Conservation (phyloP, 2,797 vertebrate genomes). For the Chrysocyon brachyurus region DNA sequence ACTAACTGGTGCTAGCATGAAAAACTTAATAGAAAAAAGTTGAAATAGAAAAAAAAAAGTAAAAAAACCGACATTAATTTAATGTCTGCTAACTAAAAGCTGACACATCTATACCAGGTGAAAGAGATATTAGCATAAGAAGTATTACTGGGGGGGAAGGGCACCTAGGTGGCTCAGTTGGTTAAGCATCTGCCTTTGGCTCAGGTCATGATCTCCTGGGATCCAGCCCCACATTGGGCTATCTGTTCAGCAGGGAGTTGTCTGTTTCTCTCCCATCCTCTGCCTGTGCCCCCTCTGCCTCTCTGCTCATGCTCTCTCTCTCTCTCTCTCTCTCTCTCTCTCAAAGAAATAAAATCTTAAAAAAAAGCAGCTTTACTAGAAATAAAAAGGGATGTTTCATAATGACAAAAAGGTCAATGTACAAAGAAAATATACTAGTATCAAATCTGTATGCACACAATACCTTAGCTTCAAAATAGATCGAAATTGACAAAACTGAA, state of each 20-base stretch:
- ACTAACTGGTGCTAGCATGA: background rate
- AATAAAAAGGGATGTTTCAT: background rate
- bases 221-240: too few relatives aligned
- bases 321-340: too few relatives aligned
- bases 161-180: too few relatives aligned
- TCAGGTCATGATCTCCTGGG: too few relatives aligned
- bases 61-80: background rate
- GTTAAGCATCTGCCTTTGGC: too few relatives aligned
- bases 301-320: too few relatives aligned
- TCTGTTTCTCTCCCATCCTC: too few relatives aligned
- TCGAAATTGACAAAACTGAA: background rate
- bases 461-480: background rate
- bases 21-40: background rate
- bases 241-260: too few relatives aligned
- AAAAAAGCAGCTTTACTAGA: background rate
- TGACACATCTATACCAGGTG: background rate
- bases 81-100: background rate
- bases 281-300: too few relatives aligned
- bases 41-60: background rate
- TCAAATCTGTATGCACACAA: background rate
- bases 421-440: background rate
- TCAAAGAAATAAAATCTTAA: too few relatives aligned
- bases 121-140: background rate
- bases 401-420: background rate
- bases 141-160: too few relatives aligned